Percentiles rank a stretch among this genome's conserved stretches.
phyloP scores from a whole-genome alignment of 2,113 vertebrate species.

The Chlorocebus sabaeus region DNA sequence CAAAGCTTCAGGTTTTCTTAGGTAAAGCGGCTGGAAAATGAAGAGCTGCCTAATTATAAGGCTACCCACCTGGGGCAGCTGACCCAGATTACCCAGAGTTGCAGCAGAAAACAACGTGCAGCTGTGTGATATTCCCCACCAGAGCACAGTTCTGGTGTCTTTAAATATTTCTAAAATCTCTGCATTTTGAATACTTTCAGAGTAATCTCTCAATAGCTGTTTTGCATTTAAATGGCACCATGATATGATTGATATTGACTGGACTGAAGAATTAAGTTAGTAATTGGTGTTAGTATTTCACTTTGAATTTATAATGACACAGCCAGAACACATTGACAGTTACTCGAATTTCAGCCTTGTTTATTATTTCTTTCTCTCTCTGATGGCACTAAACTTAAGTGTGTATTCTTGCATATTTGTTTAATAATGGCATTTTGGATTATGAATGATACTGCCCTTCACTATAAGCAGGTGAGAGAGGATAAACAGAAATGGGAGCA shows the following conservation, averaged over 20 bases:
- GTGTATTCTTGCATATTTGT: neutral
- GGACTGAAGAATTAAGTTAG: conserved; percentile 17
- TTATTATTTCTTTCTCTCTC: conserved; percentile 13
- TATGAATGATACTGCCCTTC: neutral
- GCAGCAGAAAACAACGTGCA: neutral
- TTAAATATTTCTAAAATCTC: neutral
- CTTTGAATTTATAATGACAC: neutral
- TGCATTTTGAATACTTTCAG: neutral
- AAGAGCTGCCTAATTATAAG: conserved; percentile 38
- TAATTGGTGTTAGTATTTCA: neutral
- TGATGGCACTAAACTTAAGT: neutral
- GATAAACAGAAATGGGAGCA: neutral
- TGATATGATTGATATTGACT: conserved; percentile 30
- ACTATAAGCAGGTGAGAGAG: neutral
- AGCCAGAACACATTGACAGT: neutral
- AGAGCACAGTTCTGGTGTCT: neutral
- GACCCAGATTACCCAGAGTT: neutral
- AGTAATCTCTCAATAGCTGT: neutral
- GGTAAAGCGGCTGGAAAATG: neutral
- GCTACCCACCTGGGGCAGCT: neutral
- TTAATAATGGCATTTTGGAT: neutral
- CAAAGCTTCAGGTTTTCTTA: conserved; percentile 44
- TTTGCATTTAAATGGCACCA: conserved; percentile 18
- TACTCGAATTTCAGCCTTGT: neutral
- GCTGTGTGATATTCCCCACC: neutral